A percentile compares a stretch with the other conserved stretches of the same genome.
phyloP scores from a whole-genome alignment of 1,140 invertebrate species.

The Caenorhabditis remanei region DNA sequence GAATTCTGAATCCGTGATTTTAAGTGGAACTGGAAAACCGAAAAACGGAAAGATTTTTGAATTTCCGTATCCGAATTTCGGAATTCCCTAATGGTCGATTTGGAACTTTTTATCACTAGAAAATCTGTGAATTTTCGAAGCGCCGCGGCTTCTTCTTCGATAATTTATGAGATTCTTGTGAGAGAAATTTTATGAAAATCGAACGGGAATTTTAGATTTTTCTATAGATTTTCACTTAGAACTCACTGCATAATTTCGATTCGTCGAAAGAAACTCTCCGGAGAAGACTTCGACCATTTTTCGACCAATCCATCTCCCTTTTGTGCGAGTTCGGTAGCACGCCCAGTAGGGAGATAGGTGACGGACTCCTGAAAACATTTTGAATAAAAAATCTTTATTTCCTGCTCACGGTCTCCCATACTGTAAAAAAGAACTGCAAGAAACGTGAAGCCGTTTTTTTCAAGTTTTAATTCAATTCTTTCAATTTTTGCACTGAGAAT shows the following conservation, averaged over 20 bases:
- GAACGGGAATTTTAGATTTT: background rate
- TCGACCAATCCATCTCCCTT: conserved; percentile 95
- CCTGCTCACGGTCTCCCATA: too few relatives aligned
- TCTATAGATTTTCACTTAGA: too few relatives aligned
- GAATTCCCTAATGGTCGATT: background rate
- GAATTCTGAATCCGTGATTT: background rate
- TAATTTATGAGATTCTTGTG: conserved; percentile 44
- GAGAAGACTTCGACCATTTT: conserved; percentile 93
- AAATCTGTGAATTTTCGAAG: background rate
- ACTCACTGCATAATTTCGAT: conserved; percentile 71
- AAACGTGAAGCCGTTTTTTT: too few relatives aligned
- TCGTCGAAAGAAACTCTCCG: conserved; percentile 84
- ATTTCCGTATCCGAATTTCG: too few relatives aligned
- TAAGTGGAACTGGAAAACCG: too few relatives aligned
- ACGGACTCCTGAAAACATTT: conserved; percentile 85
- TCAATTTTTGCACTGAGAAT: too few relatives aligned
- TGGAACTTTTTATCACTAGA: background rate
- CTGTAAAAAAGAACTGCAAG: too few relatives aligned
- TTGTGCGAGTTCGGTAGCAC: conserved; percentile 95
- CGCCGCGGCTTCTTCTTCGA: background rate
- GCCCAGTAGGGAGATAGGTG: conserved; percentile 99
- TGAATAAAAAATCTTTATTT: background rate
- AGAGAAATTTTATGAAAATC: too few relatives aligned
- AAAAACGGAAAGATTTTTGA: background rate
- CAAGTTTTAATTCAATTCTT: too few relatives aligned